Conservation (phyloP, 2,113 vertebrate species). For the Pelodiscus sinensis region DNA sequence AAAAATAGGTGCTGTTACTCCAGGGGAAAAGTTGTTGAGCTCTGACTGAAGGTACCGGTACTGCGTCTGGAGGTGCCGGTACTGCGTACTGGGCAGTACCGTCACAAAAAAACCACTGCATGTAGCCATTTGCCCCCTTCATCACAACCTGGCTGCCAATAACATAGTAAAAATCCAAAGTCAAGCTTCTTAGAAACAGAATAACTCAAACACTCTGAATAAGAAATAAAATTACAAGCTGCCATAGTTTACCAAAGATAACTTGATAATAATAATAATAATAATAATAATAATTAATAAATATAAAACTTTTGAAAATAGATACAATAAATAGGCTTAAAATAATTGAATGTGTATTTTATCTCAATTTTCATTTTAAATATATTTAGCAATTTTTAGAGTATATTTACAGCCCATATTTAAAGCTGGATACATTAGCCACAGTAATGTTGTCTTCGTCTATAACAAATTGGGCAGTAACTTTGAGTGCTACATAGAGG, state of each 20-base stretch:
- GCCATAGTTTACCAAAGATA: neutral
- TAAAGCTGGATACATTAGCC: neutral
- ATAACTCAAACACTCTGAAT: neutral
- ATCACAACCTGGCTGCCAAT: accelerated
- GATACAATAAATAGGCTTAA: neutral
- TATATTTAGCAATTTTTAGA: neutral
- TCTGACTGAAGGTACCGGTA: too few species aligned
- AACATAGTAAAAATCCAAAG: neutral
- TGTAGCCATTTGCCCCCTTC: neutral
- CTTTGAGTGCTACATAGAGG: neutral
- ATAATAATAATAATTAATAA: neutral
- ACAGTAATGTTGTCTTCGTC: neutral
- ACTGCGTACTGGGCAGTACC: too few species aligned
- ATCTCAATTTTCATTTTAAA: neutral
- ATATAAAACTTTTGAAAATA: neutral
- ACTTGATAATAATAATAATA: neutral
- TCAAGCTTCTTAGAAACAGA: neutral
- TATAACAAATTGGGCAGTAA: neutral
- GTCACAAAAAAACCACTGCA: too few species aligned
- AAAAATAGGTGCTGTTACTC: too few species aligned
- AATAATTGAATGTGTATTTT: neutral
- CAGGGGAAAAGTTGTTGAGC: too few species aligned
- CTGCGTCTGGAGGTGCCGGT: too few species aligned
- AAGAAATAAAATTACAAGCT: neutral
- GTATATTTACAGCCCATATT: neutral